Base-by-base conservation (phyloP, 2,113 vertebrate genomes). In the Alaudala cheleensis region DNA sequence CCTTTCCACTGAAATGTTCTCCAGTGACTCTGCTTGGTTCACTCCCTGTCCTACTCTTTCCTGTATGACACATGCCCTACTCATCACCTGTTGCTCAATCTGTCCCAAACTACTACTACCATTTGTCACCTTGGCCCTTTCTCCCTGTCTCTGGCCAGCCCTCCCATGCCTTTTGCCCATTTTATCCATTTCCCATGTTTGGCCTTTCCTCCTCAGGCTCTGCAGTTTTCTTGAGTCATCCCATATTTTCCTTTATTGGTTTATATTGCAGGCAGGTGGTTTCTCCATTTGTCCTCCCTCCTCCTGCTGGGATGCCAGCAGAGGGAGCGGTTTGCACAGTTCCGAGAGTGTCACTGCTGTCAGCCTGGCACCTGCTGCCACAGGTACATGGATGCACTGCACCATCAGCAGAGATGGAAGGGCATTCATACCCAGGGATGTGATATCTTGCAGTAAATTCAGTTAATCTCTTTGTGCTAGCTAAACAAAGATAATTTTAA, bases 341-440 rank as follows among this genome's bases (percentile, higher is more conserved):
- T 79, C 60, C 1, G 0, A 53, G 40, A 66, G 56, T 10, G 42
- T 11, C 1, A 0, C 37, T 12, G 83, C 50, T 44, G 16, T 7
- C 58, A 23, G 61, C 5, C 50, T 4, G 4, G 11, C 29, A 31
- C 62, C 26, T 18, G 44, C 39, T 31, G 5, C 6, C 0, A 0
- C 61, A 39, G 39, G 6, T 12, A 14, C 0, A 0, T 1, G 0
- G 25, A 31, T 10, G 12, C 21, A 25, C 21, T 0, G 0, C 49
- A 39, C 57, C 53, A 33, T 18, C 45, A 82, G 71, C 31, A 11
- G n/a, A 47, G 47, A 39, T 1, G 1, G 24, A 11, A 85, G 5
- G 65, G 82, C 54, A 58, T 40, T 33, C 50, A 54, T 8, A 62
- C 6, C 50, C 79, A 40, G 31, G 5, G 42, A 82, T 26, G 24